Percentiles rank a stretch among this genome's conserved stretches.
Conservation (phyloP, 1,140 invertebrate genomes). For the Melitaea cinxia region DNA sequence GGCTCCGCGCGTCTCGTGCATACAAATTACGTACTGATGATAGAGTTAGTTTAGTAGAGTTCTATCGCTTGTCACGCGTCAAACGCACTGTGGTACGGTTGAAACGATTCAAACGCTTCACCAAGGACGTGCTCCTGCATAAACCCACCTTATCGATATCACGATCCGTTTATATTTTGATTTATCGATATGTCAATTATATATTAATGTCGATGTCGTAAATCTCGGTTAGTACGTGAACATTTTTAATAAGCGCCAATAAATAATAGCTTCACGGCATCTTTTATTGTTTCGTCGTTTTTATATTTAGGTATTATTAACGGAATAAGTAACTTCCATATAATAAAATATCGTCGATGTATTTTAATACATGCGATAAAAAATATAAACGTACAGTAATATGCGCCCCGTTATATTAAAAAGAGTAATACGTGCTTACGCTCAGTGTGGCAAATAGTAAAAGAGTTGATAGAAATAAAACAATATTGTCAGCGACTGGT, state of each 20-base stretch:
- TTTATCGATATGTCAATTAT: conserved; percentile 11
- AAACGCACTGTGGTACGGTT: conserved; percentile 48
- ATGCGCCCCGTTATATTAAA: conserved; percentile 46
- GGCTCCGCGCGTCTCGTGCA: conserved; percentile 52
- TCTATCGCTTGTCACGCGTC: conserved; percentile 52
- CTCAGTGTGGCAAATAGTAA: conserved; percentile 48
- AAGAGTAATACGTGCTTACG: conserved; percentile 49
- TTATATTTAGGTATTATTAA: conserved; percentile 17
- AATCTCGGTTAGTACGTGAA: conserved; percentile 11
- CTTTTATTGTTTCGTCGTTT: neutral
- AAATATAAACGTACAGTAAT: conserved; percentile 35
- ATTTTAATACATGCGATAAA: conserved; percentile 41
- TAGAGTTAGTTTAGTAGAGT: conserved; percentile 18
- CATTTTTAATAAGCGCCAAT: conserved; percentile 1
- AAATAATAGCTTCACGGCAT: neutral
- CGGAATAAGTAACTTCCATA: conserved; percentile 16
- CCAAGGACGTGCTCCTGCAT: conserved; percentile 34
- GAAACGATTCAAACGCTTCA: conserved; percentile 44
- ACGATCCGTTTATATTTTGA: neutral
- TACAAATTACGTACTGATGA: conserved; percentile 45
- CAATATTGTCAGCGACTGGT: conserved; percentile 51
- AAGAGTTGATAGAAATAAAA: conserved; percentile 45
- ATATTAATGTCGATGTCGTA: neutral
- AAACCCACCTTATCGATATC: conserved; percentile 1
- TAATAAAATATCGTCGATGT: conserved; percentile 18